Evolutionary conservation across 2,113 vertebrate species (phyloP).

Genomic region (Aegypius monachus): DNA sequence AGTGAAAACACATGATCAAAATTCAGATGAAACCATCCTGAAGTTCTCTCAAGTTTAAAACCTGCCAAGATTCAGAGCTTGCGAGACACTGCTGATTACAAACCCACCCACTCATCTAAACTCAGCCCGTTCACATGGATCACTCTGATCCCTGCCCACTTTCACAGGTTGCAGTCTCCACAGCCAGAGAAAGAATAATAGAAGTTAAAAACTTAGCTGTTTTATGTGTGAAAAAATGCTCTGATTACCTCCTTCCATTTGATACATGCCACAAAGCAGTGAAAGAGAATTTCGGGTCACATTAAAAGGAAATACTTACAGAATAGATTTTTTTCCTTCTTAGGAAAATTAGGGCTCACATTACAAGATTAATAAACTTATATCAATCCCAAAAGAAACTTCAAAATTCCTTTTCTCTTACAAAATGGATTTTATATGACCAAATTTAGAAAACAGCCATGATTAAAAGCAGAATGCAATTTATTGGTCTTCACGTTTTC

Average conservation of each 20-base stretch:
- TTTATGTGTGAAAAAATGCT: not conserved
- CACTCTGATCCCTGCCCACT: not conserved
- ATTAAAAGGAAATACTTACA: not conserved
- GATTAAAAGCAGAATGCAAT: constrained; percentile 40
- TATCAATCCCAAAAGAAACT: constrained; percentile 53
- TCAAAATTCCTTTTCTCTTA: constrained; percentile 58
- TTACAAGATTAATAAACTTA: constrained; percentile 46
- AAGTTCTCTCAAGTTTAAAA: not conserved
- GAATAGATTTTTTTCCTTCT: constrained; percentile 26
- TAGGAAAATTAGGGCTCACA: constrained; percentile 11
- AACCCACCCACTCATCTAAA: not conserved
- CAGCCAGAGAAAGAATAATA: not conserved
- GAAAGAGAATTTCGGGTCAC: not conserved
- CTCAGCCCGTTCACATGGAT: accelerated
- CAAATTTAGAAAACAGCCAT: constrained; percentile 9
- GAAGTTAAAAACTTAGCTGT: not conserved
- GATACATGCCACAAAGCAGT: not conserved
- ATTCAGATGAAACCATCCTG: not conserved
- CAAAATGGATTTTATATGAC: constrained; percentile 1
- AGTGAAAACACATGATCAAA: not conserved
- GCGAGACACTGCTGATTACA: not conserved
- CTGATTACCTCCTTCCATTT: not conserved
- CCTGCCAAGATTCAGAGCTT: not conserved
- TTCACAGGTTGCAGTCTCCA: not conserved
- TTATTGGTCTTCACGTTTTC: not conserved